Evolutionary conservation across 2,888 invertebrate genomes (phyloP), one percentile per base, ranked within the genome.

Genomic region (Netelia inedita): DNA sequence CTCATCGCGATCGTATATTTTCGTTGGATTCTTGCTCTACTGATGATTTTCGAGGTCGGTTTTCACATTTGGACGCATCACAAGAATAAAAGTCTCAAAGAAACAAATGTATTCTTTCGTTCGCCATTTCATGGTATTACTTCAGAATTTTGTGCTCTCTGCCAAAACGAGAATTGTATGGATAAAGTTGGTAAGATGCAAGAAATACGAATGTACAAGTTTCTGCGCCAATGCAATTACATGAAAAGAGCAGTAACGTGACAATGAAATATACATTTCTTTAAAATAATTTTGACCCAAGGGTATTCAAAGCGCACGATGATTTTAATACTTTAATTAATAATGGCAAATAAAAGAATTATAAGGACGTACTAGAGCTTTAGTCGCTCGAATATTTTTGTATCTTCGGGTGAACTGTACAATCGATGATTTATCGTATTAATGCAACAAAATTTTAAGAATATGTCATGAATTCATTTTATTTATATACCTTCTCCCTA

Each of bases 41-140:
- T 96, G 11, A 90, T 90, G 88, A 71, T 91, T 2, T 88, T 92
- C 50, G 97, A 97, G 93, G 87, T 90, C 0, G 92, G 94, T n/a
- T 93, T 97, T 35, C 97, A 97, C 91, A 94, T 95, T n/a, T 95
- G 95, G 94, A 96, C 96, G 8, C 97, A 97, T 90, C 95, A 95
- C 86, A 96, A 96, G 89, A 97, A 96, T 90, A 95, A 95, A 88
- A 92, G 93, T 65, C 93, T 96, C 50, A 94, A 94, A 88, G 94
- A 96, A 87, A 93, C 95, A 11, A 94, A 94, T 72, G 92, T 96
- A 53, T 96, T 96, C 88, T 97, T 96, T 89, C 95, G 95, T 63
- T 97, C 96, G 88, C 97, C 97, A 0, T 95, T 97, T 86, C 96
- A 97, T 91, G 94, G 95, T 1, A 94, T 96, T 8, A 95, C 96